Percentiles rank a stretch among this genome's conserved stretches.
Evolutionary conservation across 2,113 vertebrate genomes (phyloP).

Genomic region (Micronisus gabar): DNA sequence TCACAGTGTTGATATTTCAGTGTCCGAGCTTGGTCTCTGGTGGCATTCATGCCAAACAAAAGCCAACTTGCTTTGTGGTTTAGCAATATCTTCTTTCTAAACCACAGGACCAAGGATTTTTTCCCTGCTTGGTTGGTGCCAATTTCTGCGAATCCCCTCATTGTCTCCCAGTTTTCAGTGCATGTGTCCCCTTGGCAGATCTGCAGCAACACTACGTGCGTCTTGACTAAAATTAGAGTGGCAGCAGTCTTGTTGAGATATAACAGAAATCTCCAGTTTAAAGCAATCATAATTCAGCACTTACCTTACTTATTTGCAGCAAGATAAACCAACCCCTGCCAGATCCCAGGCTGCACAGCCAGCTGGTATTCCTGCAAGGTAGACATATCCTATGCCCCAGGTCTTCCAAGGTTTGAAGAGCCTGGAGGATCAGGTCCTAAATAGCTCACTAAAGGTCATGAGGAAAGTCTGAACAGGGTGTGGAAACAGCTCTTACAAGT

Average conservation of each 20-base stretch:
- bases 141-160: background rate
- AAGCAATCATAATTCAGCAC: background rate
- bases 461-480: background rate
- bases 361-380: background rate
- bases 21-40: background rate
- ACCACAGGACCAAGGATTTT: background rate
- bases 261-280: background rate
- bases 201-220: background rate
- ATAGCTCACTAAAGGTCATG: background rate
- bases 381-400: background rate
- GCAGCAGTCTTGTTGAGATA: background rate
- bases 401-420: background rate
- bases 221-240: background rate
- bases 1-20: background rate
- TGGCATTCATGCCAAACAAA: background rate
- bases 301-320: background rate
- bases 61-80: background rate
- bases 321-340: background rate
- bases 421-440: background rate
- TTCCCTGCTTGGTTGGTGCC: background rate
- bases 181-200: background rate
- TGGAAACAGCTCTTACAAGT: background rate
- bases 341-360: background rate
- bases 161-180: background rate
- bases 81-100: background rate